Base-by-base conservation (phyloP, 2,888 invertebrate genomes). In the Sphaerophoria taeniata region DNA sequence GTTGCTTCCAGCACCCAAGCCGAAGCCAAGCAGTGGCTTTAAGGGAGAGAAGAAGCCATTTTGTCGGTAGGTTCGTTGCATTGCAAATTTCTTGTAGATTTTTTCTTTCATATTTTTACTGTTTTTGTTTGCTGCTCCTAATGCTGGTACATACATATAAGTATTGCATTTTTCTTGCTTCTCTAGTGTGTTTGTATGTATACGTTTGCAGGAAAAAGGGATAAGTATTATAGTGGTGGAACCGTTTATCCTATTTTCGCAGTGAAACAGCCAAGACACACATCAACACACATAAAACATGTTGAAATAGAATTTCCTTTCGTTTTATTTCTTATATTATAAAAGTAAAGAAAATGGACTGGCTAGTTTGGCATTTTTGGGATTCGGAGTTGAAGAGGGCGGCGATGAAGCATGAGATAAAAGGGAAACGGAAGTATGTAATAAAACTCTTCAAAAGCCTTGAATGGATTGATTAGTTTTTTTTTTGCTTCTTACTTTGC, bases 391-490 rank as follows among this genome's bases (percentile, higher is more conserved):
- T 45, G 24, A 51, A 49, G 24, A 33, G 75, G n/a, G 53, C 1
- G 45, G 43, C 16, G 6, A 51, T 6, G n/a, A 33, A 47, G 63
- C 11, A 45, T 33, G 34, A 45, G 33, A 63, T 33, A 63, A 63
- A 33, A 34, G 31, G 53, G 51, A 43, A 63, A 36, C 56, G 78
- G 78, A 83, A 65, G 82, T 70, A 83, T 58, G 82, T 70, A 83
- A 78, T 78, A 74, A 78, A 83, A 83, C 63, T 78, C 82, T 83
- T 69, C 63, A 63, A 83, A 70, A 70, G 70, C 70, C 70, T 56
- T 70, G 70, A 78, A 70, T 74, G 63, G 73, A 74, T 83, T 83
- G 36, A 34, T 65, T 63, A 47, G 33, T 65, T 49, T 4, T 63
- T 4, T 34, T 65, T 49, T 45, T 61, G 3, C 43, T 60, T 33